Conservation (phyloP, 2,797 vertebrate species). For the Malurus splendens region DNA sequence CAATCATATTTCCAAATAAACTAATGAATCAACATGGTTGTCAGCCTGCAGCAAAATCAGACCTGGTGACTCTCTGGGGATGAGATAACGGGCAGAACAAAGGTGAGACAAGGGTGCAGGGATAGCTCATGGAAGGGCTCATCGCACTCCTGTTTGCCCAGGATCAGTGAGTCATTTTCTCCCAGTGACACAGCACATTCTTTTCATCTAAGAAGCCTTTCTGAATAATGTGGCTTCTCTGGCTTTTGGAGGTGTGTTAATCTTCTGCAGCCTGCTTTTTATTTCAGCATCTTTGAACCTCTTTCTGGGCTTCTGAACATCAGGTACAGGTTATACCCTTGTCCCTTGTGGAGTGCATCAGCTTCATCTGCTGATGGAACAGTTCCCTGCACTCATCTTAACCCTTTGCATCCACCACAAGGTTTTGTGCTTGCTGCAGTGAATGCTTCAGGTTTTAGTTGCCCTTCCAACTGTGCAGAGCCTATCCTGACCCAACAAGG, state of each 20-base stretch:
- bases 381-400: background rate
- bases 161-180: background rate
- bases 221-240: background rate
- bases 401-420: background rate
- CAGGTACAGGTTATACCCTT: background rate
- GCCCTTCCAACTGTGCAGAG: background rate
- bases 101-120: background rate
- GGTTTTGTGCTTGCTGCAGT: background rate
- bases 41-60: background rate
- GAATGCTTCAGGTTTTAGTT: background rate
- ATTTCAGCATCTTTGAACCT: background rate
- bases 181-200: background rate
- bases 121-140: background rate
- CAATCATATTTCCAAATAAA: background rate
- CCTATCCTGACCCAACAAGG: background rate
- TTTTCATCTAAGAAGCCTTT: background rate
- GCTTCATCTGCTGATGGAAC: background rate
- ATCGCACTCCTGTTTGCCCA: background rate
- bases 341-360: background rate
- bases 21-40: background rate
- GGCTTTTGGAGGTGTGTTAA: background rate
- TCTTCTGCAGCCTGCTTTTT: background rate
- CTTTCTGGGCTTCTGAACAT: background rate
- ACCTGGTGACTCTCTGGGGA: background rate
- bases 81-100: background rate